Conservation (phyloP, 2,888 invertebrate species). For the Cheilosia vernalis region DNA sequence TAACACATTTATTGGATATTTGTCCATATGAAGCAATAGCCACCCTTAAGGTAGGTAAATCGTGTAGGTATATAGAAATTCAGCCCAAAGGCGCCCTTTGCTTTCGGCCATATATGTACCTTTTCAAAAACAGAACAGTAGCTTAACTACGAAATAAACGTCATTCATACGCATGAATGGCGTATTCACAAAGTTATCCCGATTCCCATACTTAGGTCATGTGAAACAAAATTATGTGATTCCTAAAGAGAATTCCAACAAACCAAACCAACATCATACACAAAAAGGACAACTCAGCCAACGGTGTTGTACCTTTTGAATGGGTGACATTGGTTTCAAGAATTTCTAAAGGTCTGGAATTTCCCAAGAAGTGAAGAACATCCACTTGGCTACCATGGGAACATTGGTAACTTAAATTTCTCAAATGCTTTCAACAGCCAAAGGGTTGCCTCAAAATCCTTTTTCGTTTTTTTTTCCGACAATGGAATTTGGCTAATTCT, state of each 20-base stretch:
- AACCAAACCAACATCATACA: conserved; percentile 39
- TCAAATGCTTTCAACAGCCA: conserved; percentile 68
- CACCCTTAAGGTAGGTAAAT: too few species aligned
- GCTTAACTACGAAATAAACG: neutral
- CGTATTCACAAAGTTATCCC: conserved; percentile 5
- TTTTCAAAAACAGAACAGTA: too few species aligned
- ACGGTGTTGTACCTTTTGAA: conserved; percentile 41
- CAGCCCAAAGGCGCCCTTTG: too few species aligned
- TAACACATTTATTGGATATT: too few species aligned
- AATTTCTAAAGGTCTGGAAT: conserved; percentile 61
- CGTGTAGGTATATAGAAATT: too few species aligned
- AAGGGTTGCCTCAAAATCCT: conserved; percentile 4
- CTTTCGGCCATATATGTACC: too few species aligned
- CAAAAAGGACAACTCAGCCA: conserved; percentile 49
- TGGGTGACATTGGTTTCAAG: conserved; percentile 50
- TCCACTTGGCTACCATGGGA: conserved; percentile 75
- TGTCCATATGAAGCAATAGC: too few species aligned
- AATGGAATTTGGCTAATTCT: conserved; percentile 28
- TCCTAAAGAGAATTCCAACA: conserved; percentile 1
- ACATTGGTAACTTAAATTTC: conserved; percentile 76
- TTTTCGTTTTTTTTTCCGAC: neutral
- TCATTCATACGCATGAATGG: neutral
- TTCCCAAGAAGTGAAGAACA: conserved; percentile 59
- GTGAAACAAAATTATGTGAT: neutral
- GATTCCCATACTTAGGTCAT: conserved; percentile 31